Percentiles rank a stretch among this genome's conserved stretches.
Conservation (phyloP, 2,113 vertebrate species). For the Rafetus swinhoei region DNA sequence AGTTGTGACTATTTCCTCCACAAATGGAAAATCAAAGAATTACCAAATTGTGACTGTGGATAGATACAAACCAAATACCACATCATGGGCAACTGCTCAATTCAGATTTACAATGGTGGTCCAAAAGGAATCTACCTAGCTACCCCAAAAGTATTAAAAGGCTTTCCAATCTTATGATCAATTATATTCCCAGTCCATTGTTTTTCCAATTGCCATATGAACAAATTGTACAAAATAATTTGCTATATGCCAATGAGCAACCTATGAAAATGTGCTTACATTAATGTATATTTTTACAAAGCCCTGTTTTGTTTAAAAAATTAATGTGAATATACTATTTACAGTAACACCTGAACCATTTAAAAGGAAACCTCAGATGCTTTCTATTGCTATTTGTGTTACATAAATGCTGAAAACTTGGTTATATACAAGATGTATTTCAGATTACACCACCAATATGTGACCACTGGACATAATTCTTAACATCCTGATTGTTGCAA, state of each 20-base stretch:
- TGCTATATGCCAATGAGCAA: not conserved
- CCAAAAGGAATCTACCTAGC: not conserved
- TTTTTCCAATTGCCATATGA: too few species aligned
- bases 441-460: not conserved
- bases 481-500: not conserved
- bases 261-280: not conserved
- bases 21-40: not conserved
- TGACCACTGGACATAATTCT: not conserved
- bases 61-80: not conserved
- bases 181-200: not conserved
- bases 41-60: not conserved
- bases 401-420: not conserved
- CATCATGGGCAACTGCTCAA: not conserved
- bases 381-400: not conserved
- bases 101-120: not conserved
- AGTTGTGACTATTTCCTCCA: not conserved
- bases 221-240: too few species aligned
- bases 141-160: not conserved
- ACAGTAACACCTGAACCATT: not conserved
- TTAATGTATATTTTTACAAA: not conserved
- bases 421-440: not conserved
- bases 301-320: not conserved
- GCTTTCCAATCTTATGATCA: not conserved
- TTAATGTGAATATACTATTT: not conserved
- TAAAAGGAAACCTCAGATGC: not conserved